Evolutionary conservation across 2,113 vertebrate genomes (phyloP).

Genomic region (Piaya cayana): DNA sequence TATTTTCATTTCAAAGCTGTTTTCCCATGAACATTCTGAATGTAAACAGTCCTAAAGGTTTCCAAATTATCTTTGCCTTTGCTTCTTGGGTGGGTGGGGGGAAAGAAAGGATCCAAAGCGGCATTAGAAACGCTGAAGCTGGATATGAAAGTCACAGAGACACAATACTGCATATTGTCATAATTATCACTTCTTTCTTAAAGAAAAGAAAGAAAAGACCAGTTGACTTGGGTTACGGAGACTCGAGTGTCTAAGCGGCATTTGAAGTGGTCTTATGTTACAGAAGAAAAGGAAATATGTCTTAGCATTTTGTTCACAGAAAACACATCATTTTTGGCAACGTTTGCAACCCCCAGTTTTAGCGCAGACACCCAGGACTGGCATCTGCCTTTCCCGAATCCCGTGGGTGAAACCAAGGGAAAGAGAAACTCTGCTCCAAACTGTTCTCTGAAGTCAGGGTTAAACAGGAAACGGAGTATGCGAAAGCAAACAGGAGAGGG

Average conservation of each 20-base stretch:
- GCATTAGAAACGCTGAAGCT: background rate
- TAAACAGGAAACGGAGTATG: background rate
- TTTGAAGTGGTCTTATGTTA: constrained; percentile 9
- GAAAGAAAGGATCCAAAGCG: background rate
- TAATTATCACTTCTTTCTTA: constrained; percentile 55
- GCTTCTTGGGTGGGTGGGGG: background rate
- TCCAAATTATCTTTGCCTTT: constrained; percentile 44
- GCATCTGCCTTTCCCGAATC: background rate
- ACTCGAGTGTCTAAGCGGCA: background rate
- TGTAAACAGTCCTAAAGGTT: constrained; percentile 33
- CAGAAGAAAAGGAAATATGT: constrained; percentile 12
- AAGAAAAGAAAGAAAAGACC: constrained; percentile 31
- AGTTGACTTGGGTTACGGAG: constrained; percentile 24
- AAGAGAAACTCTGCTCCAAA: background rate
- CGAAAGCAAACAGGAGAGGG: background rate
- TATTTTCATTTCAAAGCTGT: constrained; percentile 50
- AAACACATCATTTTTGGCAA: background rate
- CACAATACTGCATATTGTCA: constrained; percentile 58
- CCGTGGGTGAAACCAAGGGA: background rate
- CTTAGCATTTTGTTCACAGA: background rate
- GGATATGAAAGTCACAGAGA: constrained; percentile 51
- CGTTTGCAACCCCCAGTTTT: background rate
- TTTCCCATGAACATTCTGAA: constrained; percentile 39
- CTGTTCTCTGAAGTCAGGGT: background rate
- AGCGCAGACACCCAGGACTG: background rate